A percentile compares a stretch with the other conserved stretches of the same genome.
Evolutionary conservation across 2,113 vertebrate genomes (phyloP).

Genomic region (Noturus placidus): DNA sequence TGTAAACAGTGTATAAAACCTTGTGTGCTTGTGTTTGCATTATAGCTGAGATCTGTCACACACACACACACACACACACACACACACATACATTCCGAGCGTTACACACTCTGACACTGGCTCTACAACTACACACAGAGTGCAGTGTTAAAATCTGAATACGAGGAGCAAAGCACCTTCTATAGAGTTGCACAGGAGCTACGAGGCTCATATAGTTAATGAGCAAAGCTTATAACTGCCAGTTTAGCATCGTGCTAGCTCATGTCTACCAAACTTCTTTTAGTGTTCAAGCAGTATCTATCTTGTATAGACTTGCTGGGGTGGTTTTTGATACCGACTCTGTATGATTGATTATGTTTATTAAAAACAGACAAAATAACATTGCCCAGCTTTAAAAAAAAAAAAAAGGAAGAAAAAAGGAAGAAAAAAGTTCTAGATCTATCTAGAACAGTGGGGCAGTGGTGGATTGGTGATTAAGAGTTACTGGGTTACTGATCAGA

Average conservation of each 20-base stretch:
- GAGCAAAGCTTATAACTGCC: not conserved
- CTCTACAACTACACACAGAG: not conserved
- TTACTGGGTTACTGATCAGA: too few relatives aligned
- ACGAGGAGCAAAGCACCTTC: not conserved
- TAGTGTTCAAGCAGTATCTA: not conserved
- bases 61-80: not conserved
- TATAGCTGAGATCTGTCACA: not conserved
- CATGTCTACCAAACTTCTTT: not conserved
- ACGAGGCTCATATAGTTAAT: not conserved
- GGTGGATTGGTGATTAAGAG: too few relatives aligned
- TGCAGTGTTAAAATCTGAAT: not conserved
- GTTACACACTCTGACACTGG: not conserved
- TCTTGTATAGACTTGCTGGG: too few relatives aligned
- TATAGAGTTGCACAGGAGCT: not conserved
- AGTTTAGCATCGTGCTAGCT: not conserved
- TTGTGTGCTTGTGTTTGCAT: not conserved
- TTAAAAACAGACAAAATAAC: too few relatives aligned
- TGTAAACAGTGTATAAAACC: not conserved
- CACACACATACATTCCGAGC: not conserved
- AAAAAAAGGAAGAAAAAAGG: too few relatives aligned
- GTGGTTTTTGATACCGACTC: not conserved
- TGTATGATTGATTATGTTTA: not conserved
- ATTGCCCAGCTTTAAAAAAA: too few relatives aligned
- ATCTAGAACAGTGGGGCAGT: too few relatives aligned
- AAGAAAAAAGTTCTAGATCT: too few relatives aligned